phyloP scores from a whole-genome alignment of 2,113 vertebrate genomes.

The Anarrhichthys ocellatus region DNA sequence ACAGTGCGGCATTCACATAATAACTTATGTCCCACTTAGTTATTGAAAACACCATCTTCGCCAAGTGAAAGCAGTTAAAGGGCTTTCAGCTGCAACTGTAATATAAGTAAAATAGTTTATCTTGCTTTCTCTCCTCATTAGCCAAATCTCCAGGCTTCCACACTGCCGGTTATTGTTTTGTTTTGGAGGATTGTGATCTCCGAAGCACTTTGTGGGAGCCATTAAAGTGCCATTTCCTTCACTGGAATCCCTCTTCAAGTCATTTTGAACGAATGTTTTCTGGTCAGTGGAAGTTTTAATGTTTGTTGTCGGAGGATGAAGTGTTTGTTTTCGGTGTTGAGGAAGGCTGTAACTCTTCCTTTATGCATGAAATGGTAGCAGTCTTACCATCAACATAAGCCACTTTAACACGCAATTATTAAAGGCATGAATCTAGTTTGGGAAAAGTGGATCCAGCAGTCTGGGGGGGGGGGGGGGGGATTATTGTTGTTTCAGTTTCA shows the following conservation, averaged over 20 bases:
- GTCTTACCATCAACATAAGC: neutral
- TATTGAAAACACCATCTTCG: constrained; percentile 34
- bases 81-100: constrained; percentile 66
- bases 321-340: constrained; percentile 49
- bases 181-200: constrained; percentile 62
- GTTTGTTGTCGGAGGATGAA: constrained; percentile 24
- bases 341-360: constrained; percentile 11
- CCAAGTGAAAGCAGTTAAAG: constrained; percentile 65
- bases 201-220: constrained; percentile 63
- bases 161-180: constrained; percentile 68
- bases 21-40: constrained; percentile 45
- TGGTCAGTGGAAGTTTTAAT: constrained; percentile 40
- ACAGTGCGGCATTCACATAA: constrained; percentile 4
- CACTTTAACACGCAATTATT: constrained; percentile 13
- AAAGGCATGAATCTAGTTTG: constrained; percentile 15
- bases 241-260: constrained; percentile 49
- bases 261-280: constrained; percentile 39
- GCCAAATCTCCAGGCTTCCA: constrained; percentile 68
- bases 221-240: constrained; percentile 73
- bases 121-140: constrained; percentile 68
- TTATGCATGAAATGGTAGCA: neutral
- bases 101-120: constrained; percentile 69
- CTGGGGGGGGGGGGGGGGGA: too few relatives aligned
- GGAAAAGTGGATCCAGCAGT: constrained; percentile 4
- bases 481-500: neutral